A percentile compares a stretch with the other conserved stretches of the same genome.
phyloP scores from a whole-genome alignment of 1,140 invertebrate species.

The Dolichoris vasculosae region DNA sequence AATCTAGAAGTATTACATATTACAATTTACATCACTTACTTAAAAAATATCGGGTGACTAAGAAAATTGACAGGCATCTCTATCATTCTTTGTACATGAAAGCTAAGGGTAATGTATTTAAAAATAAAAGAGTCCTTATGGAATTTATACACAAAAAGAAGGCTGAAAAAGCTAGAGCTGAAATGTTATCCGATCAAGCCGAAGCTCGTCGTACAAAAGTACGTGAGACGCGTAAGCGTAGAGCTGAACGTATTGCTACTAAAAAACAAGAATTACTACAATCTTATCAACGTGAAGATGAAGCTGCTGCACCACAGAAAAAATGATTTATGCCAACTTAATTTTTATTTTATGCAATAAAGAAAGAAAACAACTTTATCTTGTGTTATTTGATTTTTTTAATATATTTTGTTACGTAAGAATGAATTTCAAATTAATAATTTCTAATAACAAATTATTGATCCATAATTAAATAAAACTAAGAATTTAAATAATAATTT shows the following conservation, averaged over 20 bases:
- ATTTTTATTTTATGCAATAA: conserved; percentile 51
- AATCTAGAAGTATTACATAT: background rate
- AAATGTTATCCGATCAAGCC: conserved; percentile 98
- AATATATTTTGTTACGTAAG: background rate
- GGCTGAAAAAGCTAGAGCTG: conserved; percentile 97
- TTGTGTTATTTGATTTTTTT: background rate
- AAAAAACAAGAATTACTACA: conserved; percentile 96
- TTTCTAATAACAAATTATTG: too few species aligned
- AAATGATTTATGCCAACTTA: conserved; percentile 67
- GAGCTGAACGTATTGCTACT: conserved; percentile 92
- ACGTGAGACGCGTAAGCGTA: conserved; percentile 95
- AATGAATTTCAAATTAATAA: too few species aligned
- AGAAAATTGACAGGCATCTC: conserved; percentile 99
- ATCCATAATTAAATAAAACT: too few species aligned
- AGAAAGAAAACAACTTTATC: conserved; percentile 2
- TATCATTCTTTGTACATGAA: conserved; percentile 99
- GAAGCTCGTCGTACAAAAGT: conserved; percentile 96
- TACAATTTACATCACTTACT: conserved; percentile 83
- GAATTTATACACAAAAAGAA: conserved; percentile 99
- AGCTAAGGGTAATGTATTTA: conserved; percentile 99
- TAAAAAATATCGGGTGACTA: conserved; percentile 97
- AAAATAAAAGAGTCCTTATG: conserved; percentile 99
- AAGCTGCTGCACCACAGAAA: conserved; percentile 81
- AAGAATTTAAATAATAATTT: background rate
- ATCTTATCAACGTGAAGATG: conserved; percentile 89